Percentiles rank a stretch among this genome's conserved stretches.
These are phyloP conservation scores for Watsonalla cultraria DNA, from an alignment of 2,888 invertebrate species.

Conservation along the genomic window DNA sequence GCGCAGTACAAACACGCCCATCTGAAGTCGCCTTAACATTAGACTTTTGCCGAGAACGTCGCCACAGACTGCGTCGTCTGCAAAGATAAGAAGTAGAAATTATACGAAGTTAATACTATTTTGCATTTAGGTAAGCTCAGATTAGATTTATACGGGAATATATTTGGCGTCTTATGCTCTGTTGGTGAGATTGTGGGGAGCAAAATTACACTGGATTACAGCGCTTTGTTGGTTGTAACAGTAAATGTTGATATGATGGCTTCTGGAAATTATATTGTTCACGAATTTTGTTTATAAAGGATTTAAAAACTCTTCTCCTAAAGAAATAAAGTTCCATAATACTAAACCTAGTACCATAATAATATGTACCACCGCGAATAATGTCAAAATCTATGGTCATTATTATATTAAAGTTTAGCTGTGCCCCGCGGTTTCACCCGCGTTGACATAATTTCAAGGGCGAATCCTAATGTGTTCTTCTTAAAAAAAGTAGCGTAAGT, in stretches of 20 bases:
- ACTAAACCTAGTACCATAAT: too few relatives aligned
- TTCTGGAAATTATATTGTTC: not conserved
- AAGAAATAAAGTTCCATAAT: too few relatives aligned
- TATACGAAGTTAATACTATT: conserved; percentile 55
- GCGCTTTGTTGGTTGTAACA: conserved; percentile 1
- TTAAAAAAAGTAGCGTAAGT: too few relatives aligned
- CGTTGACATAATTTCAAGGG: too few relatives aligned
- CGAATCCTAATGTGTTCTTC: too few relatives aligned
- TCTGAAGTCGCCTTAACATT: conserved; percentile 15
- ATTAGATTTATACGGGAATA: conserved; percentile 47
- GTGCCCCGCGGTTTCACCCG: too few relatives aligned
- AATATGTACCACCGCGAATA: too few relatives aligned
- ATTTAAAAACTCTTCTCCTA: too few relatives aligned
- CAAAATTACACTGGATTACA: conserved; percentile 3
- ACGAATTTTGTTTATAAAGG: not conserved
- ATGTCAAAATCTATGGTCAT: too few relatives aligned
- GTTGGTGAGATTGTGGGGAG: conserved; percentile 1
- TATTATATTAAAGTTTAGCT: too few relatives aligned
- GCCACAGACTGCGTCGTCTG: conserved; percentile 34
- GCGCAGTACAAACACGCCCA: conserved; percentile 8
- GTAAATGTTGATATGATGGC: not conserved
- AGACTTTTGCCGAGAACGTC: conserved; percentile 18
- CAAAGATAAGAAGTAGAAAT: conserved; percentile 52
- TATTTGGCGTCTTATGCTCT: conserved; percentile 23
- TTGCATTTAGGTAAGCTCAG: conserved; percentile 47